A percentile compares a stretch with the other conserved stretches of the same genome.
phyloP scores from a whole-genome alignment of 2,113 vertebrate species.

The Vimba vimba region DNA sequence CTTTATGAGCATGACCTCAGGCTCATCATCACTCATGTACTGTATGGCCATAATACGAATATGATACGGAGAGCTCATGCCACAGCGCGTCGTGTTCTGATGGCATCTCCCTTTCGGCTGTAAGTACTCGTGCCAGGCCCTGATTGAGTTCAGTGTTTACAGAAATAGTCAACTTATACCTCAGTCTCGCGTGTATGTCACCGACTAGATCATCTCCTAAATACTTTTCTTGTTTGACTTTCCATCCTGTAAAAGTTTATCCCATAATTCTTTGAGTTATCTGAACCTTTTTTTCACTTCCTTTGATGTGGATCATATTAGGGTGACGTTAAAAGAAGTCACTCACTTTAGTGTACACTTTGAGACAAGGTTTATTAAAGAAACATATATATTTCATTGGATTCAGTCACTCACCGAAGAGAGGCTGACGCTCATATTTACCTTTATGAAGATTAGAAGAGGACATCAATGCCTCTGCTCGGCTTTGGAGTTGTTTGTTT shows the following conservation, averaged over 20 bases:
- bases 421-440: constrained; percentile 51
- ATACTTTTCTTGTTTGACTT: constrained; percentile 23
- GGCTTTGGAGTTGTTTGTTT: constrained; percentile 54
- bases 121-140: constrained; percentile 29
- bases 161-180: constrained; percentile 34
- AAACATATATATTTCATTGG: constrained; percentile 65
- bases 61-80: constrained; percentile 60
- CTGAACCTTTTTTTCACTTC: background rate
- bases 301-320: constrained; percentile 35
- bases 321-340: constrained; percentile 42
- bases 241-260: constrained; percentile 35
- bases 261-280: constrained; percentile 23
- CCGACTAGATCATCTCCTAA: constrained; percentile 30
- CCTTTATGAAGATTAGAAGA: constrained; percentile 57
- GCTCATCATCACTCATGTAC: constrained; percentile 51
- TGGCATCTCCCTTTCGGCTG: constrained; percentile 10
- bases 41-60: constrained; percentile 68
- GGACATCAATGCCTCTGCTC: constrained; percentile 52
- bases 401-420: constrained; percentile 53
- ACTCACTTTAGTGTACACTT: constrained; percentile 39
- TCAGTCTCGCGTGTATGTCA: constrained; percentile 18
- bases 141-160: constrained; percentile 65
- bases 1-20: constrained; percentile 54
- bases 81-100: background rate
- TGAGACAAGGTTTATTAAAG: constrained; percentile 47